Evolutionary conservation across 2,113 vertebrate genomes (phyloP).

Genomic region (Pelecanus crispus): DNA sequence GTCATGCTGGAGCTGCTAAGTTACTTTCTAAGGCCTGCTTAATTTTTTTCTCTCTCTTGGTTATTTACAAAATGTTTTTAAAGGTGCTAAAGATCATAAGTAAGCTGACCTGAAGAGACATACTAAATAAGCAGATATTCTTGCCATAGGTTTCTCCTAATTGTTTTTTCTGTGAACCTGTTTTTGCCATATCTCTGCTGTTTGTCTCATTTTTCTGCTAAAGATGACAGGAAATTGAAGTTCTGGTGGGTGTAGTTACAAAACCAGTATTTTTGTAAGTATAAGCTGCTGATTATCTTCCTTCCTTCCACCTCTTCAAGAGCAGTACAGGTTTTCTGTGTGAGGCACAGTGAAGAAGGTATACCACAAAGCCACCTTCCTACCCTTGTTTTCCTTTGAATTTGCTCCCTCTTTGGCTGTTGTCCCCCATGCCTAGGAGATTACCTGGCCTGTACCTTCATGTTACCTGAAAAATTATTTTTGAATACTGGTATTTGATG

Average conservation of each 20-base stretch:
- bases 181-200: not conserved
- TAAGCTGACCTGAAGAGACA: not conserved
- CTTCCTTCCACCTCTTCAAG: not conserved
- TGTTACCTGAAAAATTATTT: not conserved
- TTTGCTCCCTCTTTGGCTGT: not conserved
- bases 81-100: not conserved
- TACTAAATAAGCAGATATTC: not conserved
- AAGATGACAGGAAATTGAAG: not conserved
- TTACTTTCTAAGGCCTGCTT: not conserved
- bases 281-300: not conserved
- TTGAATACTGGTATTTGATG: not conserved
- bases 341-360: not conserved
- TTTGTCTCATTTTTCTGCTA: not conserved
- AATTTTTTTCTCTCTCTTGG: not conserved
- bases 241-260: not conserved
- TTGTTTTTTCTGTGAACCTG: not conserved
- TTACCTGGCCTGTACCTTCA: not conserved
- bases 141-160: not conserved
- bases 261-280: not conserved
- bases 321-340: not conserved
- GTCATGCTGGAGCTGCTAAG: not conserved
- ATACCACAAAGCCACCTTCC: not conserved
- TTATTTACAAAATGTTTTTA: not conserved
- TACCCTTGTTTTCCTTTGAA: not conserved
- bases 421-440: not conserved